Conservation (phyloP, 2,888 invertebrate species). For the Hydriomena furcata region DNA sequence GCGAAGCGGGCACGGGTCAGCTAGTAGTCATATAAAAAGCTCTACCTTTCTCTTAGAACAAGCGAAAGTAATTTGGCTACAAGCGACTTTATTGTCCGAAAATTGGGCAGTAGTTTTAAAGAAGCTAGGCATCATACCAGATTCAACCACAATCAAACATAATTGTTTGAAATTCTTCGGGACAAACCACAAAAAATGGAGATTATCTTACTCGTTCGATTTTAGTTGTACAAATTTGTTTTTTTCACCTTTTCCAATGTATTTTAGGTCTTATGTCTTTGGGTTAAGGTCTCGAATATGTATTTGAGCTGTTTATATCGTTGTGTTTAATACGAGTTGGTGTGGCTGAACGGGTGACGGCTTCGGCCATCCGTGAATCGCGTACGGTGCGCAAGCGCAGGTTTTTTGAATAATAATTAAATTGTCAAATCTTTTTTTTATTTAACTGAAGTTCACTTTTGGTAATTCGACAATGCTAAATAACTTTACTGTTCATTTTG, state of each 20-base stretch:
- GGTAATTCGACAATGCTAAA: too few species aligned
- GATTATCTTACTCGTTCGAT: slow-evolving; percentile 63
- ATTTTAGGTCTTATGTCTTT: slow-evolving; percentile 34
- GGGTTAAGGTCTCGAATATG: slow-evolving; percentile 20
- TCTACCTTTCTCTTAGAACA: background rate
- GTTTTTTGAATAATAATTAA: slow-evolving; percentile 5
- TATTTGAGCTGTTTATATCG: slow-evolving; percentile 33
- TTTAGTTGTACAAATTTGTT: slow-evolving; percentile 41
- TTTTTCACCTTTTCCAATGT: slow-evolving; percentile 9
- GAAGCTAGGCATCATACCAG: slow-evolving; percentile 36
- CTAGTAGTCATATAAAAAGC: too few species aligned
- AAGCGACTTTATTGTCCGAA: too few species aligned
- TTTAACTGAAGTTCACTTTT: too few species aligned
- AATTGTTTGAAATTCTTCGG: slow-evolving; percentile 64
- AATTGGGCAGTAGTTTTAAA: slow-evolving; percentile 14
- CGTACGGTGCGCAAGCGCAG: slow-evolving; percentile 60
- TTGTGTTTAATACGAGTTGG: slow-evolving; percentile 55
- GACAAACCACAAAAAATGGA: slow-evolving; percentile 65
- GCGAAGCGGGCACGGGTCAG: too few species aligned
- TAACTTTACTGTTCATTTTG: too few species aligned
- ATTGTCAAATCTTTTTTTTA: slow-evolving; percentile 1
- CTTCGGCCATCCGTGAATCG: slow-evolving; percentile 66
- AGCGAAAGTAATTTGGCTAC: too few species aligned
- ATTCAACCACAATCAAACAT: slow-evolving; percentile 60
- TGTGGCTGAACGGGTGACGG: slow-evolving; percentile 60